These are phyloP conservation scores for Melanostigma gelatinosum DNA, from an alignment of 2,113 vertebrate genomes.

Conservation along the genomic window DNA sequence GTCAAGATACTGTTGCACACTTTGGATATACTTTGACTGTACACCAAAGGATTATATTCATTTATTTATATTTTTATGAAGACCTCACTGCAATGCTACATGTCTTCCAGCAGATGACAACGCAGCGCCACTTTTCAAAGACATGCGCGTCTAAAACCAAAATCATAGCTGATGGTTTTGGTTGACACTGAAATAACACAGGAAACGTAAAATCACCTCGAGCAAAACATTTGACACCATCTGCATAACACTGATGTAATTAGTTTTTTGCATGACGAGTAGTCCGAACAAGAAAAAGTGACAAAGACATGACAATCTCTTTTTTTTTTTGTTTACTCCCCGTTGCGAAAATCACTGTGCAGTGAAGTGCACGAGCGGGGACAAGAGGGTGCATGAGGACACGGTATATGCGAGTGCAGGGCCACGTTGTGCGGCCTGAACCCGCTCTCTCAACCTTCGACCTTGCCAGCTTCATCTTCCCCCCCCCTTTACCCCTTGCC, in stretches of 20 bases:
- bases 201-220: constrained; percentile 14
- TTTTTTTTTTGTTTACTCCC: constrained; percentile 22
- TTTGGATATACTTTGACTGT: neutral
- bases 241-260: constrained; percentile 28
- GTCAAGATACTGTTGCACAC: neutral
- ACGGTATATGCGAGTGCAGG: constrained; percentile 52
- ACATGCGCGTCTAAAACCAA: neutral
- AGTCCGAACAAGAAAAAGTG: neutral
- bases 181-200: constrained; percentile 27
- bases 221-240: constrained; percentile 34
- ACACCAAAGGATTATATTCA: neutral
- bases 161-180: neutral
- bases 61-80: neutral
- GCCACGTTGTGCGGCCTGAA: constrained; percentile 41
- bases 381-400: constrained; percentile 73
- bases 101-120: constrained; percentile 72
- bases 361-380: constrained; percentile 56
- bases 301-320: constrained; percentile 36
- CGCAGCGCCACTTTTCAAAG: constrained; percentile 46
- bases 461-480: constrained; percentile 24
- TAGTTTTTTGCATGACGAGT: constrained; percentile 17
- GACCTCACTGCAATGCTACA: constrained; percentile 17
- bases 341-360: constrained; percentile 48
- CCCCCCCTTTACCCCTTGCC: neutral
- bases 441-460: constrained; percentile 42